These are phyloP conservation scores for Paradoxurus hermaphroditus DNA, from an alignment of 2,113 vertebrate genomes.

Conservation along the genomic window DNA sequence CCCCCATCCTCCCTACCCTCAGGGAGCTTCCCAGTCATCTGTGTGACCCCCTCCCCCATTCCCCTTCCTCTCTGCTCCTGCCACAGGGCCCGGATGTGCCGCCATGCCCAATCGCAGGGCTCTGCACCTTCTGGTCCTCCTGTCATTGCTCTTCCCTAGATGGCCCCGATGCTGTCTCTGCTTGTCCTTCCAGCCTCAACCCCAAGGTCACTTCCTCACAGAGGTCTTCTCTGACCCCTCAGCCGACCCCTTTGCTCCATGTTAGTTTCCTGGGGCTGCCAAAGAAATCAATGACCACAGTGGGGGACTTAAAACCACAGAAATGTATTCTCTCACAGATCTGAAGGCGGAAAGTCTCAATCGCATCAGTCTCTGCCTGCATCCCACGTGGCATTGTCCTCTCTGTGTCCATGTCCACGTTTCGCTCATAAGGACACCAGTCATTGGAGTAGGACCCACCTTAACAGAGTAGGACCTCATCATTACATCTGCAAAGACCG, in stretches of 20 bases:
- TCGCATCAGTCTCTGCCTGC: background rate
- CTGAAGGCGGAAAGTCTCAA: background rate
- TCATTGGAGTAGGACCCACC: background rate
- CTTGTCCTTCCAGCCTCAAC: background rate
- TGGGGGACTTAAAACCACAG: background rate
- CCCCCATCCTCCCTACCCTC: fast-evolving
- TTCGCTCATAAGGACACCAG: background rate
- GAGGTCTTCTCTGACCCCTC: background rate
- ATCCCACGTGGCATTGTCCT: background rate
- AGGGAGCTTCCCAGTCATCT: too few relatives aligned
- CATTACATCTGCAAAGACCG: background rate
- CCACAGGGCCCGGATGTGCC: background rate
- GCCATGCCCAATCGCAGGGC: background rate
- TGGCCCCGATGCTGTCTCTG: background rate
- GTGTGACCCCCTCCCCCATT: fast-evolving
- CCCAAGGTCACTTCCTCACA: background rate
- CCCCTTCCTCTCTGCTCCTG: background rate
- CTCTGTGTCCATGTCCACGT: background rate
- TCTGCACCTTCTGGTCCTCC: background rate
- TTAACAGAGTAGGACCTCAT: background rate
- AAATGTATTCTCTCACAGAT: background rate
- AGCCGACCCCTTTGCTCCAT: background rate
- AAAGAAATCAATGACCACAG: background rate
- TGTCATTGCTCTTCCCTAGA: background rate
- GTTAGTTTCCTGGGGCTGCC: background rate